Conservation (phyloP, 2,888 invertebrate species). For the Drosophila fungiperda region DNA sequence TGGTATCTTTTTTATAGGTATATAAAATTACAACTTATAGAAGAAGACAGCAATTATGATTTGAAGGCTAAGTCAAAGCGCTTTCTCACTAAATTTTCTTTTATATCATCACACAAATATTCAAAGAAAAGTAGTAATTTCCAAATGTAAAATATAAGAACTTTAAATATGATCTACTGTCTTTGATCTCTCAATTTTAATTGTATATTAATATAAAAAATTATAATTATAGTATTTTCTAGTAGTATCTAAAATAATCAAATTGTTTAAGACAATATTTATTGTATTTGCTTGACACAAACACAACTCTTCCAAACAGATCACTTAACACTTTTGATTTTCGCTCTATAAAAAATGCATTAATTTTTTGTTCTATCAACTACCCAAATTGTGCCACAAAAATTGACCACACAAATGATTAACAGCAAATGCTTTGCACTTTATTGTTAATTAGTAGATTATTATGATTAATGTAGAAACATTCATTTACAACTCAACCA, state of each 20-base stretch:
- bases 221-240: not conserved
- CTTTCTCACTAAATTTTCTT: not conserved
- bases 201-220: not conserved
- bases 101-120: not conserved
- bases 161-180: not conserved
- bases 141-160: not conserved
- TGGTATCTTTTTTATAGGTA: not conserved
- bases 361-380: not conserved
- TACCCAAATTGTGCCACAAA: not conserved
- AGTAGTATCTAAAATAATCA: too few relatives aligned
- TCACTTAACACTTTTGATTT: not conserved
- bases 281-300: too few relatives aligned
- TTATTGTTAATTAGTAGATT: constrained; percentile 53
- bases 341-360: not conserved
- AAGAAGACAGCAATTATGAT: not conserved
- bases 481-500: constrained; percentile 73
- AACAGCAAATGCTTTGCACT: constrained; percentile 4
- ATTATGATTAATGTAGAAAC: constrained; percentile 72
- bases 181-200: not conserved
- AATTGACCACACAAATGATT: constrained; percentile 1
- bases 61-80: too few relatives aligned
- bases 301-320: not conserved
- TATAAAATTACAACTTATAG: not conserved
- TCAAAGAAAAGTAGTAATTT: not conserved
- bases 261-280: too few relatives aligned